Conservation (phyloP, 2,113 vertebrate genomes). For the Pelusios castaneus region DNA sequence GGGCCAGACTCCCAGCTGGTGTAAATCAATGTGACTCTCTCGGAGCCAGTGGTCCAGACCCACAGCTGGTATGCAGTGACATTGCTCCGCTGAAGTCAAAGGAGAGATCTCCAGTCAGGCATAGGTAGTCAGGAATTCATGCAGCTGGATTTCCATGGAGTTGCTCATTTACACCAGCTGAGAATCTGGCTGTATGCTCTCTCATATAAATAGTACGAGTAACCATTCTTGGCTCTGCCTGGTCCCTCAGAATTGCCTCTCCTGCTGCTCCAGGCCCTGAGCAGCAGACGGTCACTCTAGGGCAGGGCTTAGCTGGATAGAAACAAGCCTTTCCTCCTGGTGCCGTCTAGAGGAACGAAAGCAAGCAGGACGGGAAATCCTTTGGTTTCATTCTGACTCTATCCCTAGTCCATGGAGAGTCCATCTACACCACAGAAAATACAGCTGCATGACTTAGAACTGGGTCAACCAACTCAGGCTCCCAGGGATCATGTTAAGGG, state of each 20-base stretch:
- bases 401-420: background rate
- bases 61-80: background rate
- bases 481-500: background rate
- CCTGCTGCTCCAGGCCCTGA: background rate
- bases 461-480: background rate
- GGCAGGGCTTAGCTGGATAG: background rate
- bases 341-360: background rate
- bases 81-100: background rate
- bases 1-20: background rate
- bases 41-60: background rate
- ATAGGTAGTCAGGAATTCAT: background rate
- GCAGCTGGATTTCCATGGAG: background rate
- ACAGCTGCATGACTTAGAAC: background rate
- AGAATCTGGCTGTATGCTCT: background rate
- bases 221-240: background rate
- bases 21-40: background rate
- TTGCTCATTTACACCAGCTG: background rate
- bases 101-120: background rate
- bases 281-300: background rate
- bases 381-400: background rate
- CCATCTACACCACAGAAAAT: background rate
- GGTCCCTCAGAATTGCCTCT: background rate
- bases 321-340: background rate
- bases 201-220: background rate
- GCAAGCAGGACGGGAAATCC: background rate